Conservation (phyloP, 2,113 vertebrate genomes). For the Bombycilla garrulus region DNA sequence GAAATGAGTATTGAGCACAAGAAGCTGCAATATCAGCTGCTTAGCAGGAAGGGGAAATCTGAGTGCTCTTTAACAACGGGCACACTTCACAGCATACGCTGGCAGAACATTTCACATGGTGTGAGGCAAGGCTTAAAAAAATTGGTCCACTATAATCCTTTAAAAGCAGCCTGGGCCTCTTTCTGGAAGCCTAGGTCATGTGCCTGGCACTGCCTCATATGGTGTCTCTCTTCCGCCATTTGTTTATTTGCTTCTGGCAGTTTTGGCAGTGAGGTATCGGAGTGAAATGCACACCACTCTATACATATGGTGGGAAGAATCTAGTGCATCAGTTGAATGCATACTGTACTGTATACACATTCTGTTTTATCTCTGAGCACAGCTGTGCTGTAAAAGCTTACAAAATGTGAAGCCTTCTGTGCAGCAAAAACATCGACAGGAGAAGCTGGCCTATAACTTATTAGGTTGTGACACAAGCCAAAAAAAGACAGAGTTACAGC, state of each 20-base stretch:
- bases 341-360: conserved; percentile 79
- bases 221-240: conserved; percentile 61
- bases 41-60: neutral
- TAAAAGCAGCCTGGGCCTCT: conserved; percentile 25
- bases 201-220: conserved; percentile 38
- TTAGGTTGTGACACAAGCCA: conserved; percentile 71
- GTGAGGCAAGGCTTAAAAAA: neutral
- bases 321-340: conserved; percentile 74
- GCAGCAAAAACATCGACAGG: conserved; percentile 74
- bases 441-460: conserved; percentile 75
- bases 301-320: conserved; percentile 77
- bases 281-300: conserved; percentile 76
- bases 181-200: conserved; percentile 37
- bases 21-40: neutral
- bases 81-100: neutral
- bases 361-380: conserved; percentile 79
- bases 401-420: conserved; percentile 80
- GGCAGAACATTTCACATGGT: neutral
- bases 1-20: neutral
- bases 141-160: neutral
- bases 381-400: conserved; percentile 80
- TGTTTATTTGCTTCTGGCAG: conserved; percentile 76
- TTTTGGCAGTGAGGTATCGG: conserved; percentile 68
- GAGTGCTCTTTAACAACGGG: neutral
- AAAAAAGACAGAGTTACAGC: conserved; percentile 60